phyloP scores from a whole-genome alignment of 1,140 invertebrate species.

The Drosophila chauvacae region DNA sequence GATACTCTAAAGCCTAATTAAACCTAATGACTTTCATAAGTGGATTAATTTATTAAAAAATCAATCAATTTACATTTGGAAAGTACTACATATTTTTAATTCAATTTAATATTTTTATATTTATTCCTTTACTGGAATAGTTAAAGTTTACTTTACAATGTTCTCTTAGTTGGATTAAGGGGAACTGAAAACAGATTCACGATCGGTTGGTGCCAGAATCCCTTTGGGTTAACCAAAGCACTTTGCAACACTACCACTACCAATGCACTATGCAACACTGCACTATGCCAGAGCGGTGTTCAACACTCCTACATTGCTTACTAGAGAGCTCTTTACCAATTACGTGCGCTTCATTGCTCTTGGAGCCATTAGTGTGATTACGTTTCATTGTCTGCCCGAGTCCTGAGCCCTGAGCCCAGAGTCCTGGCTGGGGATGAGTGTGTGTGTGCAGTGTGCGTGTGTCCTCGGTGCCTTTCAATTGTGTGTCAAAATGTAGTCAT shows the following conservation, averaged over 20 bases:
- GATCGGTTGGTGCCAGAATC: neutral
- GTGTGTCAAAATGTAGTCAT: constrained; percentile 82
- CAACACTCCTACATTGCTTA: constrained; percentile 48
- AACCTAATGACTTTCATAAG: too few relatives aligned
- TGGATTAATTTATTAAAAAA: too few relatives aligned
- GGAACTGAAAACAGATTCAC: neutral
- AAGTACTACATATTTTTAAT: too few relatives aligned
- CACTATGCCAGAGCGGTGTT: constrained; percentile 23
- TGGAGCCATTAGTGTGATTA: constrained; percentile 83
- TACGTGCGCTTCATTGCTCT: constrained; percentile 83
- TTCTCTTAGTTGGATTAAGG: neutral
- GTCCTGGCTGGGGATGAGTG: constrained; percentile 10
- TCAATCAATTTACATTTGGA: too few relatives aligned
- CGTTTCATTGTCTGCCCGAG: constrained; percentile 79
- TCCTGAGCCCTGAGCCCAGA: constrained; percentile 32
- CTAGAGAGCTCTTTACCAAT: constrained; percentile 80
- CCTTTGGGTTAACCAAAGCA: neutral
- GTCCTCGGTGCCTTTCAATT: constrained; percentile 72
- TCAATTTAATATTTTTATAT: neutral
- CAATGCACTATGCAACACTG: constrained; percentile 60
- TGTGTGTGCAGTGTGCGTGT: constrained; percentile 61
- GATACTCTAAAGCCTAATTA: too few relatives aligned
- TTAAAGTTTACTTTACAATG: neutral
- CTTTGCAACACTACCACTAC: constrained; percentile 15
- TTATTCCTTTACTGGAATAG: neutral